Evolutionary conservation across 1,140 invertebrate species (phyloP).

Genomic region (Rhysida immarginata): DNA sequence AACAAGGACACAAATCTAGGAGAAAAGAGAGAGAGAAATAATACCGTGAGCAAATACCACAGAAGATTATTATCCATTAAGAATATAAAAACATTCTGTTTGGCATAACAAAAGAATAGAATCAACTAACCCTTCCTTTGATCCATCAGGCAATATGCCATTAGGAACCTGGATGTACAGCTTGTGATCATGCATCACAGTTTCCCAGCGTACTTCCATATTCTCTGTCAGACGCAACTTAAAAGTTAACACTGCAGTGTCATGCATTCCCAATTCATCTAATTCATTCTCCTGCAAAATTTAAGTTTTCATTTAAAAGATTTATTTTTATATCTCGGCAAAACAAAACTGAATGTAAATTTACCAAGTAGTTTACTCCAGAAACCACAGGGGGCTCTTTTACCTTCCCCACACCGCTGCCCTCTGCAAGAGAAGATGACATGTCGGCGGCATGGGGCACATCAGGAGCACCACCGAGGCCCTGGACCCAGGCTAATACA

Average conservation of each 20-base stretch:
- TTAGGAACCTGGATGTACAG: conserved; percentile 76
- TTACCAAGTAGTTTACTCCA: conserved; percentile 2
- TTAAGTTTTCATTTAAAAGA: conserved; percentile 3
- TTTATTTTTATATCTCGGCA: no score
- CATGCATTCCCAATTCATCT: conserved; percentile 24
- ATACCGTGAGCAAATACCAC: no score
- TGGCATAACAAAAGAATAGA: no score
- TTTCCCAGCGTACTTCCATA: conserved; percentile 61
- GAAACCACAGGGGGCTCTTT: conserved; percentile 50
- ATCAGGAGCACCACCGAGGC: conserved; percentile 97
- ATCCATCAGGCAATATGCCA: conserved; percentile 66
- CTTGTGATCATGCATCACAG: conserved; percentile 55
- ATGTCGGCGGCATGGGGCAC: conserved; percentile 58
- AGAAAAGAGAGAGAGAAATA: background rate
- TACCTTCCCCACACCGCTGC: conserved; percentile 62
- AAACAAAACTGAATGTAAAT: no score
- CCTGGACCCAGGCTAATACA: conserved; percentile 88
- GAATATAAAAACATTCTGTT: no score
- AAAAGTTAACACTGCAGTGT: conserved; percentile 48
- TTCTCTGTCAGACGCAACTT: conserved; percentile 59
- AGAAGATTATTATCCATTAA: no score
- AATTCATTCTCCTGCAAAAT: conserved; percentile 17
- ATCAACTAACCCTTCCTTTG: conserved; percentile 58
- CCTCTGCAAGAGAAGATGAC: conserved; percentile 51
- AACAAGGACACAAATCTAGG: conserved; percentile 63